Evolutionary conservation across 2,888 invertebrate species (phyloP), one percentile per base, ranked within the genome.

Genomic region (Parascotia fuliginaria): DNA sequence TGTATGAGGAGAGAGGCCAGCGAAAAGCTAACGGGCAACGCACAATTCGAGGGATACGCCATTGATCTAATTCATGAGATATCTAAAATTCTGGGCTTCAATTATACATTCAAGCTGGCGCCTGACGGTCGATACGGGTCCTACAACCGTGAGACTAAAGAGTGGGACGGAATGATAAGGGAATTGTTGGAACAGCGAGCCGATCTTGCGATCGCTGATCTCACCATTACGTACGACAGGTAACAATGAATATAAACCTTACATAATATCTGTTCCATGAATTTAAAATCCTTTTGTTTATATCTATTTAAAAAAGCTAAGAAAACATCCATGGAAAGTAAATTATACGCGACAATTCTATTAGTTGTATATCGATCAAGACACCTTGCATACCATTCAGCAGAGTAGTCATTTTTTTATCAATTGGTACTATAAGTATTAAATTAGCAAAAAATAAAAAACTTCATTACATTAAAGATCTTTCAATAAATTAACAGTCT

Each of bases 211-310:
- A 97, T 99, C 39, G 99, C 98, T 7, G 98, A 99, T 88, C 94
- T 99, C 46, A 99, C 99, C 22, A 99, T 99, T 70, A 99, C 98
- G 15, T 98, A 97, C 85, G 97, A 98, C 82, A 94, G 99, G 79
- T 98, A 98, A 81, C 42, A 19, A 45, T 48, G 34, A 14, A 48
- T 46, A 50, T 52, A 41, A 36, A 36, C n/a, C 11, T 28, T n/a
- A 7, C n/a, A n/a, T 42, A 27, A 13, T 33, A 31, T 5, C 22
- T 15, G 16, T 13, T 24, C 15, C 15, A 45, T 48, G 37, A 7
- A 15, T 37, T 31, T 4, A 48, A 37, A 42, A 31, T 48, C 24
- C 14, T 15, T 9, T 38, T 29, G 19, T 41, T 34, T 41, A 41
- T 14, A 46, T 46, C 27, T 40, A 28, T 41, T 27, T 28, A 9